These are phyloP conservation scores for Anser cygnoides DNA, from an alignment of 2,113 vertebrate species.

Conservation along the genomic window DNA sequence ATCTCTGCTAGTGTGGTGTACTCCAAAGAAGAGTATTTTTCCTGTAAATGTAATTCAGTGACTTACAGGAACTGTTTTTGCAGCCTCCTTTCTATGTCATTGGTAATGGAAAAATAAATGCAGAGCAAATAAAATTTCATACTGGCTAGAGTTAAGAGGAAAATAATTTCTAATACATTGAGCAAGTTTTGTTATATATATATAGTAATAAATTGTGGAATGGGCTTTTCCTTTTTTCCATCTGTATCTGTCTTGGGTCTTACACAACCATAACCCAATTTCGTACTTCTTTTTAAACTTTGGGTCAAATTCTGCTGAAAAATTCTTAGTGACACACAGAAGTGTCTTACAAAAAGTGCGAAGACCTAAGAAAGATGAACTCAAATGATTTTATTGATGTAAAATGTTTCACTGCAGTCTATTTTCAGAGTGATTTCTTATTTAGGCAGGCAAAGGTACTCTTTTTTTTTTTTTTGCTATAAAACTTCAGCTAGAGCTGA, in stretches of 20 bases:
- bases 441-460: neutral
- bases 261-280: neutral
- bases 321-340: neutral
- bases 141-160: constrained; percentile 32
- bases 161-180: constrained; percentile 37
- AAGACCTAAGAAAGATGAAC: neutral
- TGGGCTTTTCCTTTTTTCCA: neutral
- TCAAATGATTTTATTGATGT: neutral
- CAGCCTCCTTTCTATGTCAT: constrained; percentile 44
- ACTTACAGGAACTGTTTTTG: constrained; percentile 46
- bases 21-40: constrained; percentile 34
- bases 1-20: neutral
- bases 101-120: constrained; percentile 73
- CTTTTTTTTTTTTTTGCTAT: neutral
- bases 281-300: neutral
- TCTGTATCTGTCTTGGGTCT: neutral
- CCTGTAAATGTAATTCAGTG: constrained; percentile 45
- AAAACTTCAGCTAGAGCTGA: neutral
- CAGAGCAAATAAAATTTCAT: constrained; percentile 72
- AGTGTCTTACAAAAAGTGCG: neutral
- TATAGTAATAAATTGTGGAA: neutral
- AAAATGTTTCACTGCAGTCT: neutral
- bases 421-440: neutral
- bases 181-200: constrained; percentile 7
- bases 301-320: neutral